These are phyloP conservation scores for Adelges cooleyi DNA, from an alignment of 1,140 invertebrate genomes.

Conservation along the genomic window DNA sequence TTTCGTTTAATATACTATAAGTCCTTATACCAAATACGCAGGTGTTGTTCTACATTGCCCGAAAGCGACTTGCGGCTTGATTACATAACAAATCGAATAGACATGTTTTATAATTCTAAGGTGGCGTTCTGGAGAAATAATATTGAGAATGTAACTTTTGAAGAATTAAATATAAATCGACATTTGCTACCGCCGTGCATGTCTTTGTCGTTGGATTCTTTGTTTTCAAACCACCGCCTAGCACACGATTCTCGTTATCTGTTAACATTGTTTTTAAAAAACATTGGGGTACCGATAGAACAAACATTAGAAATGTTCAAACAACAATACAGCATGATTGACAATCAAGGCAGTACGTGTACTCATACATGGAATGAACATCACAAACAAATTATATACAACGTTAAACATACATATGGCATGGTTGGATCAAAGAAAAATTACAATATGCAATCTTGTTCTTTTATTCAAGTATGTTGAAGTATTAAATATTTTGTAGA, in stretches of 20 bases:
- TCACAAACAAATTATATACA: conserved; percentile 12
- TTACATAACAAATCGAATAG: conserved; percentile 1
- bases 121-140: neutral
- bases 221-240: conserved; percentile 13
- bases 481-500: neutral
- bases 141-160: neutral
- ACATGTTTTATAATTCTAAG: neutral
- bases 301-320: neutral
- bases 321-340: neutral
- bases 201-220: conserved; percentile 6
- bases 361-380: conserved; percentile 9
- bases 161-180: neutral
- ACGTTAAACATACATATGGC: conserved; percentile 9
- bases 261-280: conserved; percentile 19
- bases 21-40: neutral
- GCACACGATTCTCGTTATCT: conserved; percentile 18
- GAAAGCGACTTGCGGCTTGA: neutral
- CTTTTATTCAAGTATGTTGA: neutral
- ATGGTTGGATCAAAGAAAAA: neutral
- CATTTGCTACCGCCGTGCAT: conserved; percentile 9
- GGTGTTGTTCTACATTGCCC: neutral
- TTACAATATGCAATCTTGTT: conserved; percentile 9
- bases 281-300: conserved; percentile 6
- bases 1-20: conserved; percentile 15
- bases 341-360: neutral